Evolutionary conservation across 2,113 vertebrate genomes (phyloP).

Genomic region (Sturnira hondurensis): DNA sequence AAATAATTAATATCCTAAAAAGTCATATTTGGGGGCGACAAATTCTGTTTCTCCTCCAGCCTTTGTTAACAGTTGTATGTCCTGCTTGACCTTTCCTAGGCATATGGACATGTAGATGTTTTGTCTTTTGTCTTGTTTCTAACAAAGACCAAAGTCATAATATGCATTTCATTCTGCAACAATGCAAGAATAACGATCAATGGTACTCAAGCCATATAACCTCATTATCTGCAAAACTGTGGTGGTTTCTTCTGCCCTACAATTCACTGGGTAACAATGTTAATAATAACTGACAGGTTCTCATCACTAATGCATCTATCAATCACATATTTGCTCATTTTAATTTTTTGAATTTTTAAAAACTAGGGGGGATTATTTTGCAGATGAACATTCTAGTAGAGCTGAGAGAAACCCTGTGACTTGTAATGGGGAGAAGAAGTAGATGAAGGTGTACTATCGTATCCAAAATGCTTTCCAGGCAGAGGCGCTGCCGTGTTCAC

Average conservation of each 20-base stretch:
- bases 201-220: background rate
- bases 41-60: background rate
- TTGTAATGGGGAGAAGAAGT: background rate
- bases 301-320: background rate
- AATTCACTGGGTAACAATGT: background rate
- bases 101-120: background rate
- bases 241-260: background rate
- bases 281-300: background rate
- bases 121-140: slow-evolving; percentile 22
- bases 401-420: background rate
- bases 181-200: background rate
- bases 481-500: background rate
- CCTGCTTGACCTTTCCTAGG: background rate
- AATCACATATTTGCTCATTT: background rate
- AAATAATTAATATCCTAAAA: background rate
- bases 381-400: background rate
- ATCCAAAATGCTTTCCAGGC: background rate
- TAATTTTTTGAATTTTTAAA: background rate
- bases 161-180: background rate
- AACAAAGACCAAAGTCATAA: background rate
- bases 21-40: background rate
- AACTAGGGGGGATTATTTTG: background rate
- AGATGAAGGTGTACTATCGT: background rate
- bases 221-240: background rate
- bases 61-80: background rate